Base-by-base conservation (phyloP, 1,140 invertebrate species). In the Triops cancriformis region DNA sequence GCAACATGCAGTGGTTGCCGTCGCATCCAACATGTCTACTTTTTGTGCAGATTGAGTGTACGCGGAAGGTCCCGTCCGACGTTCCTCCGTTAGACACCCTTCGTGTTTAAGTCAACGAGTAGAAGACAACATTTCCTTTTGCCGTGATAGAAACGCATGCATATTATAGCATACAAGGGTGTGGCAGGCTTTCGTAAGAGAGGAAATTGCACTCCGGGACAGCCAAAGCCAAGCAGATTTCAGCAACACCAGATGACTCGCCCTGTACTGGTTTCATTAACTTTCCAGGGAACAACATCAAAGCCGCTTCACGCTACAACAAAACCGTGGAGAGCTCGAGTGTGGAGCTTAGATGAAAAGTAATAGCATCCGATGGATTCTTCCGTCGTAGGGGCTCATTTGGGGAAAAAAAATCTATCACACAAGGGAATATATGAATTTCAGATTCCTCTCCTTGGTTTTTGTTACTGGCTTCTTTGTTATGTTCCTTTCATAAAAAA, bases 121-220 rank as follows among this genome's bases (percentile, higher is more conserved):
- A 64, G 31, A 37, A 37, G 51, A 64, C 51, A 64, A 23, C 51
- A 64, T 64, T 64, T 64, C 51, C 51, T 64, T n/a, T 64, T 64
- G 18, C 18, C 51, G 14, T 64, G 51, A 64, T 64, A 5, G 51
- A 64, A 64, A 64, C 18, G 51, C 51, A 64, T 64, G 51, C 51
- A 64, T 3, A 23, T 64, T 64, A 64, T 64, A 64, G 6, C 10
- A 12, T 64, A 64, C 51, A 64, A 64, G 51, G 51, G 51, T 64
- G 51, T 64, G 51, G 51, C 51, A 64, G 51, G 51, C 18, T 64
- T 64, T 18, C 51, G 51, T 64, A 64, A 64, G 51, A 23, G 51
- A 64, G 51, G 51, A 64, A 64, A 64, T 64, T 64, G 51, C 51
- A 64, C 51, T 64, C 10, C 51, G 51, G 51, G 51, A 23, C 51